Conservation (phyloP, 2,113 vertebrate species). For the Archocentrus centrarchus region DNA sequence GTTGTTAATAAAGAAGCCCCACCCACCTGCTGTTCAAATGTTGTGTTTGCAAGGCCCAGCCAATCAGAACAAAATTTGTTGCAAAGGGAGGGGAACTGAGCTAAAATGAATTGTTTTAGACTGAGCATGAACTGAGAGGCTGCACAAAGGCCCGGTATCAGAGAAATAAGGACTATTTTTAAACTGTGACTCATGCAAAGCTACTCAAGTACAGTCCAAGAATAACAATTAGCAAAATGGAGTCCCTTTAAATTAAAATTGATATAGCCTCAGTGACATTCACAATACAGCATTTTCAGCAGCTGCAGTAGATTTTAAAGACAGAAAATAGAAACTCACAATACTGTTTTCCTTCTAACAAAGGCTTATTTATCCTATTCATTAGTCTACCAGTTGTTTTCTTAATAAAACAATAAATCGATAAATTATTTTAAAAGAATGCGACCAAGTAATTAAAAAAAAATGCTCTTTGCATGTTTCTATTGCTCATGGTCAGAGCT, state of each 20-base stretch:
- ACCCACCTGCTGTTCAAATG: not conserved
- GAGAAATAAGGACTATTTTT: not conserved
- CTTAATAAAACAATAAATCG: not conserved
- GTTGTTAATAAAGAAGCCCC: not conserved
- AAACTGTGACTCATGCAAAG: not conserved
- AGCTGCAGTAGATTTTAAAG: not conserved
- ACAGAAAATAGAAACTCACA: not conserved
- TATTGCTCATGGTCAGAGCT: not conserved
- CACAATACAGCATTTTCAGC: not conserved
- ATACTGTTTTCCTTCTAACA: not conserved
- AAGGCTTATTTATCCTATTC: not conserved
- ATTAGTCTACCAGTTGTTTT: not conserved
- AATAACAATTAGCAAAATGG: not conserved
- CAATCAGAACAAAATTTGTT: not conserved
- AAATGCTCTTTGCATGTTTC: not conserved
- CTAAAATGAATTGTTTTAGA: not conserved
- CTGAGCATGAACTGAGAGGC: not conserved
- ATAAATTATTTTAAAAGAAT: not conserved
- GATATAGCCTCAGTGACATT: not conserved
- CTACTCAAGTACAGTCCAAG: not conserved
- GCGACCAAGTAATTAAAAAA: not conserved
- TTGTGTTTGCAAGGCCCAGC: not conserved
- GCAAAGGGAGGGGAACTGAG: not conserved
- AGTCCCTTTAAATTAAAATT: not conserved
- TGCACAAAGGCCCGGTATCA: not conserved